These are phyloP conservation scores for Montipora sp. DNA, from an alignment of 64 coral and sea anemone genomes.

Conservation along the genomic window DNA sequence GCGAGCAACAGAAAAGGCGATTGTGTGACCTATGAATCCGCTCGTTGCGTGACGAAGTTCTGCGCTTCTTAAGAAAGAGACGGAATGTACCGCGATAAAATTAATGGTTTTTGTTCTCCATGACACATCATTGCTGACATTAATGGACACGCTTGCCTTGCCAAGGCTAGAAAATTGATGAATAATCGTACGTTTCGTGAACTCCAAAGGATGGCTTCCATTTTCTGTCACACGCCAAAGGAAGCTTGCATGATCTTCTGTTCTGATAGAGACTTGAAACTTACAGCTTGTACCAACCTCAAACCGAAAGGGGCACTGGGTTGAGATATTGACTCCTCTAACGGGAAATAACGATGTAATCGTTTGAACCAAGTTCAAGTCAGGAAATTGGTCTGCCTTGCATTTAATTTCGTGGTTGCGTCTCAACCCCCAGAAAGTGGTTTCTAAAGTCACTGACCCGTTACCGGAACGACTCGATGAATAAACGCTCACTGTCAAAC, in stretches of 20 bases:
- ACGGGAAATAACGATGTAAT: background rate
- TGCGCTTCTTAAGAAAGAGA: background rate
- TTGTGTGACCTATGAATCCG: constrained; percentile 13
- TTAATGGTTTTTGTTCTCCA: background rate
- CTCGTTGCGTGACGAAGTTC: constrained; percentile 11
- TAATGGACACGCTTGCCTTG: background rate
- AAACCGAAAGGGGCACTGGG: background rate
- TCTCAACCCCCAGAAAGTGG: background rate
- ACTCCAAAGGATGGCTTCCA: background rate
- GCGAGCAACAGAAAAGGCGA: background rate
- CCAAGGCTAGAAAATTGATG: constrained; percentile 10
- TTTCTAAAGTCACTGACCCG: background rate
- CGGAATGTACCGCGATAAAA: background rate
- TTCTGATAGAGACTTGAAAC: background rate
- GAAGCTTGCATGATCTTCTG: background rate
- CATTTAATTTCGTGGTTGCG: background rate
- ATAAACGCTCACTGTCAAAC: background rate
- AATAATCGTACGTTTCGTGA: background rate
- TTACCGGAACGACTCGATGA: background rate
- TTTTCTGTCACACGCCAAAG: background rate
- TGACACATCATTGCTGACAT: constrained; percentile 20
- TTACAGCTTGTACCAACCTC: background rate
- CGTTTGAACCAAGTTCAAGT: background rate
- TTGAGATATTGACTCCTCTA: background rate
- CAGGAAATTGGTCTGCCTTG: background rate